Evolutionary conservation across 2,113 vertebrate species (phyloP), one percentile per base, ranked within the genome.

Genomic region (Pitta sordida): DNA sequence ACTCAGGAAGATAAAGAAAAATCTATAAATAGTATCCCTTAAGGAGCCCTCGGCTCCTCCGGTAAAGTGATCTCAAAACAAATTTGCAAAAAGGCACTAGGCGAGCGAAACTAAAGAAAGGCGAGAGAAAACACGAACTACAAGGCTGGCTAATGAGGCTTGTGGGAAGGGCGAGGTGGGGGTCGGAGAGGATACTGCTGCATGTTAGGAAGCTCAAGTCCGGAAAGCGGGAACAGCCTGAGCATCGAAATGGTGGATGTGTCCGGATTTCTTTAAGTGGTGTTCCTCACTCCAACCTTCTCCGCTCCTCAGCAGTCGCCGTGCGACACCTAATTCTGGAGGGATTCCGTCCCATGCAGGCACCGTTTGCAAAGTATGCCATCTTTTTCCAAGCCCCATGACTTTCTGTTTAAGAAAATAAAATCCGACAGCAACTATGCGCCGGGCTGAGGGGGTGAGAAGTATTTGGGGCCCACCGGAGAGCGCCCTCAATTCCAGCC

Each of bases 1-100:
- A 93, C 82, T 95, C 94, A 52, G 52, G 76, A 90, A 88, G 29
- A 6, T 23, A 46, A 63, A 60, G 60, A 62, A 48, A 14, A 13
- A 43, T 46, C 93, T 51, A 95, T 96, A 89, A 92, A 95, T 79
- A 88, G 67, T 36, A 71, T 68, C 91, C 93, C 83, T 91, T 74
- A 65, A 94, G 55, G 91, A 95, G 90, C 56, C 82, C 60, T 82
- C 29, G 78, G 82, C 90, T 96, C 73, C 94, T 95, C 95, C 88
- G 91, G 97, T 96, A 98, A 98, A 97, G 84, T 89, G 97, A 98
- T 98, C 96, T 94, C 97, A 81, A 96, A 98, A 98, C 97, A 97
- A 94, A 97, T 91, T 96, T 86, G 87, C 92, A 87, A 20, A 96
- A 96, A 95, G 88, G 94, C 94, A 69, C 91, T 52, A 62, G 94